Base-by-base conservation (phyloP, 2,797 vertebrate genomes). In the Natrix natrix region DNA sequence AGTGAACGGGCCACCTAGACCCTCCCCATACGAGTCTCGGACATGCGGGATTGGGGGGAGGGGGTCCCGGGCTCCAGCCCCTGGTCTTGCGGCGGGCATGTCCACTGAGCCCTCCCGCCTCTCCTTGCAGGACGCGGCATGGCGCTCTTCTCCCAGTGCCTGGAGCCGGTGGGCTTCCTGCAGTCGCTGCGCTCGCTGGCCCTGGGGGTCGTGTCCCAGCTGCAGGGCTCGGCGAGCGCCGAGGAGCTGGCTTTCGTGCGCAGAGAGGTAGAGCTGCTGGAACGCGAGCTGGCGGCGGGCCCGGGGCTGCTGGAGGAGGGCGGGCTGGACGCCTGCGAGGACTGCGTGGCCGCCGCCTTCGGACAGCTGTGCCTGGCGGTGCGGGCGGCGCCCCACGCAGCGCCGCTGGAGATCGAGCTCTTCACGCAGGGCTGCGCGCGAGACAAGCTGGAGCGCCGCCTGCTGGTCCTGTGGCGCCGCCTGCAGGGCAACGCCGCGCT, bases 161-260 rank as follows among this genome's bases (percentile, higher is more conserved):
- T 98, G 94, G 98, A 98, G 94, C 97, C 98, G 6, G 97, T 97
- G 57, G 97, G 97, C 92, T 98, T 97, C 96, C 97, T 98, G 95
- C 98, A 98, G 94, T 97, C 97, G 37, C 95, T 97, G 93, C 97
- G 97, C 87, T 96, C 97, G 4, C 88, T 97, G 86, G 97, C 97
- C 0, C 95, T 98, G 92, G 97, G 97, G 1, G 94, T 97, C 69
- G 97, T 96, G 88, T 96, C 97, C 43, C 97, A 97, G 86, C 94
- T 98, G 86, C 97, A 95, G 0, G 97, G 97, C 24, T 94, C 91
- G 2, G 96, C 97, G 78, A 94, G 96, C 3, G 69, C 95, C 1
- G 98, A 98, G 54, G 98, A 98, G 91, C 95, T 96, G 4, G 97
- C 97, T 14, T 74, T 96, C 57, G 96, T 97, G 87, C 97, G 96